Evolutionary conservation across 2,888 invertebrate species (phyloP).

Genomic region (Dryomyza anilis): DNA sequence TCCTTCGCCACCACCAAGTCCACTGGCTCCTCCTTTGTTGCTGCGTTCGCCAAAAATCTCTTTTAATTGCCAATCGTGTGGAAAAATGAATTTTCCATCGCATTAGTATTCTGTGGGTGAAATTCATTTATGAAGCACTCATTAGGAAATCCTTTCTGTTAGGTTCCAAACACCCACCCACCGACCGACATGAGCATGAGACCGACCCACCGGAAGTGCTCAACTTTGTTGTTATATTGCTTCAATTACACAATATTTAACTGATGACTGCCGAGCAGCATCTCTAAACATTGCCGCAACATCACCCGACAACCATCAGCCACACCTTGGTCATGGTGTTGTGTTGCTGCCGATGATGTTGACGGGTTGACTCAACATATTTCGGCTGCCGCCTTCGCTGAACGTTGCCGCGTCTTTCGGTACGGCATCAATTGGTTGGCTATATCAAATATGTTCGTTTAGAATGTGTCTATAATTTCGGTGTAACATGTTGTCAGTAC

Average conservation of each 20-base stretch:
- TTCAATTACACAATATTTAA: conserved; percentile 34
- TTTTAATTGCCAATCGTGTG: conserved; percentile 60
- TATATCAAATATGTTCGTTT: conserved; percentile 46
- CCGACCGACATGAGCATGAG: neutral
- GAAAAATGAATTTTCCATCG: conserved; percentile 60
- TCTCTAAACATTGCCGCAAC: neutral
- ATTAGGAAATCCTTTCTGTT: conserved; percentile 50
- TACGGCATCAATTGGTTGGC: conserved; percentile 22
- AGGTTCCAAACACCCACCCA: neutral
- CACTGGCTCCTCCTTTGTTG: conserved; percentile 23
- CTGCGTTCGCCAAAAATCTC: conserved; percentile 44
- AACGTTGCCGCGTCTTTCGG: neutral
- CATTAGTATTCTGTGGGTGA: conserved; percentile 59
- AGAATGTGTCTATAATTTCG: conserved; percentile 58
- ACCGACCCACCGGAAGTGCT: neutral
- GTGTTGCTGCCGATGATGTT: too few species aligned
- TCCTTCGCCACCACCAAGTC: neutral
- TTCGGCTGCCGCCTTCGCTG: conserved; percentile 27
- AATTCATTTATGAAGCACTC: conserved; percentile 59
- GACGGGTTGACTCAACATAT: conserved; percentile 57
- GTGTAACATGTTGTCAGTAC: conserved; percentile 58
- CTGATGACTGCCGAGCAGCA: conserved; percentile 10
- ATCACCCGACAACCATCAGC: conserved; percentile 10
- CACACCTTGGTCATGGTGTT: too few species aligned
- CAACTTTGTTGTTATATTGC: conserved; percentile 7